Base-by-base conservation (phyloP, 2,113 vertebrate species). In the Hirundichthys speculiger region DNA sequence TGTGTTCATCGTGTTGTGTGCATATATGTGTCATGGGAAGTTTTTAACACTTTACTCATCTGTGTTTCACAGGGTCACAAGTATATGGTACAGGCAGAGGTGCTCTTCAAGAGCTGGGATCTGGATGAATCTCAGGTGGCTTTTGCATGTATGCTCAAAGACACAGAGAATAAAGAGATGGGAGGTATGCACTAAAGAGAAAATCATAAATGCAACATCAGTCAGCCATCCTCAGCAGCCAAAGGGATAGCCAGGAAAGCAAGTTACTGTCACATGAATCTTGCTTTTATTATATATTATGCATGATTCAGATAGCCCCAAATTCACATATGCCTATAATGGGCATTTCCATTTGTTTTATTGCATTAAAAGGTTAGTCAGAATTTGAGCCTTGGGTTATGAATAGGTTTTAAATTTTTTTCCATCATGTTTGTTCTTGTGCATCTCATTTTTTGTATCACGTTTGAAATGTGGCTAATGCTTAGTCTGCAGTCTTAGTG, bases 21-120 rank as follows among this genome's bases (percentile, higher is more conserved):
- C 25, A 62, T 70, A n/a, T 48, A 42, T 34, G 34, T 42, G 49
- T 53, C 41, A 43, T 15, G 8, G 41, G 16, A 18, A 14, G n/a
- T 50, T 22, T 3, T 16, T 16, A 9, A 10, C 20, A 34, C 4
- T 53, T 64, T 72, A 20, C 52, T 55, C 58, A 14, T 80, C 14
- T 69, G 5, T 83, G 42, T 78, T 79, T 66, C 76, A 54, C 85
- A 98, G 96, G 21, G 54, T 61, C 92, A 93, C 73, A 96, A 93
- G 72, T 97, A 96, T 42, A 83, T 95, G 57, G 82, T 98, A 80
- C 91, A 95, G 83, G 94, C 93, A 12, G 69, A 92, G 57, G 92
- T 98, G 61, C 77, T 98, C 13, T 64, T 91, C 70, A 84, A 93
- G 43, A 98, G 93, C 76, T 98, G 95, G 96, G 52, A 88, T 43